Conservation (phyloP, 2,888 invertebrate species). For the Drosophila falleni region DNA sequence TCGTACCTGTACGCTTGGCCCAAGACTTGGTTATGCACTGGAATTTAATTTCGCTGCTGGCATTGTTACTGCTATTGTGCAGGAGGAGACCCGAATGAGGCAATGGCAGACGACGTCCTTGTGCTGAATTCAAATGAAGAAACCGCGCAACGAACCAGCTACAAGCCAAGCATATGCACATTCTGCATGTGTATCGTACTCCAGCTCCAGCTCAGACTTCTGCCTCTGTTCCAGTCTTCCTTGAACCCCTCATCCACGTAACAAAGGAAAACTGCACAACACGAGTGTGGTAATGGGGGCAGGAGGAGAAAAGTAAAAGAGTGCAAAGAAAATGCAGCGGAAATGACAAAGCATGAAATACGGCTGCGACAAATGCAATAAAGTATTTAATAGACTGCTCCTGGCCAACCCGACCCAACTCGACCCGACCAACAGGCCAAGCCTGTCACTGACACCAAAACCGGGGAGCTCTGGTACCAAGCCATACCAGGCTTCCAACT, state of each 20-base stretch:
- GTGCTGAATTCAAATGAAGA: constrained; percentile 80
- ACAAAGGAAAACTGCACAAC: constrained; percentile 46
- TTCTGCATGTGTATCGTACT: constrained; percentile 32
- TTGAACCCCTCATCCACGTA: constrained; percentile 16
- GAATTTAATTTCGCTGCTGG: constrained; percentile 81
- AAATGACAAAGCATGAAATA: constrained; percentile 81
- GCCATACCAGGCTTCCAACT: constrained; percentile 11
- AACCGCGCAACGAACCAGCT: constrained; percentile 62
- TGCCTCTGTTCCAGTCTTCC: neutral
- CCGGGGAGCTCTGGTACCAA: neutral
- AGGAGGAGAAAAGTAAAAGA: constrained; percentile 23
- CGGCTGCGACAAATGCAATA: constrained; percentile 84
- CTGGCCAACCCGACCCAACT: constrained; percentile 50
- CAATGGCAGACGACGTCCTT: constrained; percentile 59
- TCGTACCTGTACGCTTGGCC: constrained; percentile 47
- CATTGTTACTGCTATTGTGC: constrained; percentile 69
- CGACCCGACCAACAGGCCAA: constrained; percentile 29
- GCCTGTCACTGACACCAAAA: constrained; percentile 74
- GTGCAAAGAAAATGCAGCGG: constrained; percentile 76
- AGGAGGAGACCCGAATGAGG: constrained; percentile 8
- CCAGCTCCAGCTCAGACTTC: neutral
- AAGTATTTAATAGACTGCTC: constrained; percentile 84
- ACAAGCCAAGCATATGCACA: constrained; percentile 68
- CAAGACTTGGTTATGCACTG: constrained; percentile 72
- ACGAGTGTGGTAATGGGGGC: constrained; percentile 3